Evolutionary conservation across 2,888 invertebrate species (phyloP).

Genomic region (Boloria selene): DNA sequence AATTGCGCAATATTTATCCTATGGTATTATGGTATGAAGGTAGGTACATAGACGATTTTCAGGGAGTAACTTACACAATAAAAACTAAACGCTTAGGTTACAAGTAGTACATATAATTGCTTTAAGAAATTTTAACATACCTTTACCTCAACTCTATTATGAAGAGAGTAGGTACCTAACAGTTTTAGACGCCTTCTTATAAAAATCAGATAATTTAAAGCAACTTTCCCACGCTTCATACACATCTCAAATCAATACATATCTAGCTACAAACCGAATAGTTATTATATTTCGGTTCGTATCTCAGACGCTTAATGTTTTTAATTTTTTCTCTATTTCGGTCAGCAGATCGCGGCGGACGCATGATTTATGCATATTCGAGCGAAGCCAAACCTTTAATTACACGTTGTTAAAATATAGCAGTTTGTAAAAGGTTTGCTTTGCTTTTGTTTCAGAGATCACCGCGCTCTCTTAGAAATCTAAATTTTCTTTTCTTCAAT

Average conservation of each 20-base stretch:
- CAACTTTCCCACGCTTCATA: conserved; percentile 31
- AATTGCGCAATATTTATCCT: too few species aligned
- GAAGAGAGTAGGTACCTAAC: conserved; percentile 10
- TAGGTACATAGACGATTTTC: too few species aligned
- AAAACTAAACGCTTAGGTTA: too few species aligned
- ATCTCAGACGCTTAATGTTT: conserved; percentile 74
- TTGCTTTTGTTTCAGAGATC: conserved; percentile 78
- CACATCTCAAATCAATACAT: conserved; percentile 38
- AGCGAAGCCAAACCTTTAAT: conserved; percentile 81
- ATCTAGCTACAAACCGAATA: conserved; percentile 44
- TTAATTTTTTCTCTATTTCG: conserved; percentile 82
- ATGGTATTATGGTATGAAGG: too few species aligned
- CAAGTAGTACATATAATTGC: background rate
- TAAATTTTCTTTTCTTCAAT: conserved; percentile 55
- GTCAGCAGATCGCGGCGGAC: conserved; percentile 79
- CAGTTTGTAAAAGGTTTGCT: conserved; percentile 80
- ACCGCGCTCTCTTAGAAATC: conserved; percentile 66
- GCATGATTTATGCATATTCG: conserved; percentile 82
- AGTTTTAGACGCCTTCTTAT: conserved; percentile 20
- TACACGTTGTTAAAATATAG: conserved; percentile 83
- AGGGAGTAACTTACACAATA: too few species aligned
- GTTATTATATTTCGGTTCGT: conserved; percentile 54
- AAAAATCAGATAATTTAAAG: conserved; percentile 17
- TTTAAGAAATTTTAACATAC: background rate
- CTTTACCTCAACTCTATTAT: conserved; percentile 3